Percentiles rank a stretch among this genome's conserved stretches.
Evolutionary conservation across 2,888 invertebrate genomes (phyloP).

Genomic region (Hypena proboscidalis): DNA sequence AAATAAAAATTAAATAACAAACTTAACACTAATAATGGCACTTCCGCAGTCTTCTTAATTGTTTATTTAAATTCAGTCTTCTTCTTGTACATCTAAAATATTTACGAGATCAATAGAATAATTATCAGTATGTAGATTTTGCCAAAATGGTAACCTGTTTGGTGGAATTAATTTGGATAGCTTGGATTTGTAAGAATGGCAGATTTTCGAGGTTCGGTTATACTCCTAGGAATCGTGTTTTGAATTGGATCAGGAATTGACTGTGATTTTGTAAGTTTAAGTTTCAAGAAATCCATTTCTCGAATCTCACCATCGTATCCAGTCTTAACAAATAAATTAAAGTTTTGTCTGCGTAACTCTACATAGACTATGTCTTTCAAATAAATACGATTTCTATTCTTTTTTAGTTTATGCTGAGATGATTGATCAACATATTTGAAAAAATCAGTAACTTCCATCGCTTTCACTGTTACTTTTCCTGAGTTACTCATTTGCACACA

Average conservation of each 20-base stretch:
- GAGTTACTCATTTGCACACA: conserved; percentile 2
- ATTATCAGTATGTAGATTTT: not conserved
- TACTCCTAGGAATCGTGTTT: not conserved
- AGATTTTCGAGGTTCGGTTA: not conserved
- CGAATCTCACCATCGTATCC: not conserved
- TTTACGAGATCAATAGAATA: not conserved
- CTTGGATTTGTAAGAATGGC: not conserved
- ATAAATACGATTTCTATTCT: not conserved
- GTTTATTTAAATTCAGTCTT: not conserved
- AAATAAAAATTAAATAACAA: not conserved
- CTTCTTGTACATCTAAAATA: not conserved
- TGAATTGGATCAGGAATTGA: not conserved
- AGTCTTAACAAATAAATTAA: conserved; percentile 3
- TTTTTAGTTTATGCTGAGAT: not conserved
- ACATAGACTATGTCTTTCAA: too few relatives aligned
- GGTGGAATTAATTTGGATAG: not conserved
- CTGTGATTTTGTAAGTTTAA: not conserved
- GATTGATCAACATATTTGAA: too few relatives aligned
- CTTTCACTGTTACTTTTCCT: too few relatives aligned
- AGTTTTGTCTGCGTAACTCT: conserved; percentile 3
- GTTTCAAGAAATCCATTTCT: conserved; percentile 1
- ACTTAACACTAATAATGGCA: not conserved
- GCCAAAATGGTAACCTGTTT: not conserved
- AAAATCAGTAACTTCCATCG: too few relatives aligned
- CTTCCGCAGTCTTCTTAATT: not conserved